Evolutionary conservation across 2,113 vertebrate genomes (phyloP), one percentile per base, ranked within the genome.

Genomic region (Cisticola juncidis): DNA sequence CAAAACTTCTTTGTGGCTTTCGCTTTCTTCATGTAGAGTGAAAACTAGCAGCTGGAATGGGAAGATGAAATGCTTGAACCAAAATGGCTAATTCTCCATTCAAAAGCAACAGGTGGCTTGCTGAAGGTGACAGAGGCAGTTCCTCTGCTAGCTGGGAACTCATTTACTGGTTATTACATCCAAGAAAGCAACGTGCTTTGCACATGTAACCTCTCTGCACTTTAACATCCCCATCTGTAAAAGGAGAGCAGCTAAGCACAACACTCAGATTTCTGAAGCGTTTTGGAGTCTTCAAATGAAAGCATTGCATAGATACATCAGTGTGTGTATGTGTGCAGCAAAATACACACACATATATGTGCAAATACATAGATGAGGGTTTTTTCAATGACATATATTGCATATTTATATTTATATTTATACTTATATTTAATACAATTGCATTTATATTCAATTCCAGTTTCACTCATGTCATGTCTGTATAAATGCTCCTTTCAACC

Each of bases 181-280:
- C n/a, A 64, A 93, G 51, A 71, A 81, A 88, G 85, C 69, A 94
- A 93, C 84, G 88, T 95, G 93, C 77, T 93, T 86, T 94, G 92
- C 94, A 96, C 93, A 53, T 96, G 93, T 93, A 95, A 92, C 93
- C 90, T 68, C 60, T 64, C 76, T 90, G 85, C 92, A 66, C 93
- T 95, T 88, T 48, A 93, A 68, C 69, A 68, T 84, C 76, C 45
- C 68, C 88, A 71, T 86, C 76, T 86, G 88, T 68, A 90, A 88
- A 76, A 81, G 44, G 73, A 76, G 76, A 92, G 77, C 44, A 77
- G 81, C 42, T 70, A 91, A 82, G 82, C n/a, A 45, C 53, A 68
- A 56, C n/a, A 40, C 17, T 81, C 77, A 40, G 53, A 61, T 92
- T 92, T 91, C 69, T 79, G 57, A 94, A 90, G 68, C 3, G 0